Evolutionary conservation across 2,888 invertebrate genomes (phyloP).

Genomic region (Sesia bembeciformis): DNA sequence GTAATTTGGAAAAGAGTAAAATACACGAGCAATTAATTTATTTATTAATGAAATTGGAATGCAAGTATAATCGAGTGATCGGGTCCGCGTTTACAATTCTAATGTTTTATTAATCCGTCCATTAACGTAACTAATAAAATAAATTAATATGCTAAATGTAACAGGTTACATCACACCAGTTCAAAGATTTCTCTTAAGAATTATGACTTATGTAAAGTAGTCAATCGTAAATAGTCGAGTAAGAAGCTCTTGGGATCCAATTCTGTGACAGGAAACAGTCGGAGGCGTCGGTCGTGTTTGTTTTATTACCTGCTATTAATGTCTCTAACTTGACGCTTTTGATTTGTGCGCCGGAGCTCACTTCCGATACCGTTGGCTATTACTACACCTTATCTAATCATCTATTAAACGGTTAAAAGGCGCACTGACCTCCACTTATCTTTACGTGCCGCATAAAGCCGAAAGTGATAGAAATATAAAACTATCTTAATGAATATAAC

Average conservation of each 20-base stretch:
- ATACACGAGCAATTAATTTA: too few relatives aligned
- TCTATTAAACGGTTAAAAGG: slow-evolving; percentile 17
- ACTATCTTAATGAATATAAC: slow-evolving; percentile 7
- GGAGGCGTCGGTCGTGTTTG: slow-evolving; percentile 28
- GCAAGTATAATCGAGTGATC: too few relatives aligned
- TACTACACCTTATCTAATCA: slow-evolving; percentile 27
- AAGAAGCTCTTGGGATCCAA: slow-evolving; percentile 27
- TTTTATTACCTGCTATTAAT: slow-evolving; percentile 59
- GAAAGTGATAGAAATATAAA: slow-evolving; percentile 10
- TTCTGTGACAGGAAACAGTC: slow-evolving; percentile 50
- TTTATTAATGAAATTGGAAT: too few relatives aligned
- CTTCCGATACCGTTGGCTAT: slow-evolving; percentile 24
- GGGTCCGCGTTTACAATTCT: too few relatives aligned
- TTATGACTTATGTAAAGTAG: slow-evolving; percentile 18
- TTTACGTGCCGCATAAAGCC: slow-evolving; percentile 10
- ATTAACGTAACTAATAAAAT: slow-evolving; percentile 1
- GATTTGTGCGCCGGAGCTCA: slow-evolving; percentile 36
- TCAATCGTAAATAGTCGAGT: slow-evolving; percentile 27
- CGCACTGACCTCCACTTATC: slow-evolving; percentile 22
- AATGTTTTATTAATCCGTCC: slow-evolving; percentile 1
- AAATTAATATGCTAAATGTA: background rate
- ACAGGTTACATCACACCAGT: slow-evolving; percentile 10
- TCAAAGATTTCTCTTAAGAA: slow-evolving; percentile 10
- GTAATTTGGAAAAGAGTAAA: too few relatives aligned
- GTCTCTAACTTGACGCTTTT: slow-evolving; percentile 40